These are phyloP conservation scores for Listrodromus nycthemerus DNA, from an alignment of 2,888 invertebrate genomes.

Conservation along the genomic window DNA sequence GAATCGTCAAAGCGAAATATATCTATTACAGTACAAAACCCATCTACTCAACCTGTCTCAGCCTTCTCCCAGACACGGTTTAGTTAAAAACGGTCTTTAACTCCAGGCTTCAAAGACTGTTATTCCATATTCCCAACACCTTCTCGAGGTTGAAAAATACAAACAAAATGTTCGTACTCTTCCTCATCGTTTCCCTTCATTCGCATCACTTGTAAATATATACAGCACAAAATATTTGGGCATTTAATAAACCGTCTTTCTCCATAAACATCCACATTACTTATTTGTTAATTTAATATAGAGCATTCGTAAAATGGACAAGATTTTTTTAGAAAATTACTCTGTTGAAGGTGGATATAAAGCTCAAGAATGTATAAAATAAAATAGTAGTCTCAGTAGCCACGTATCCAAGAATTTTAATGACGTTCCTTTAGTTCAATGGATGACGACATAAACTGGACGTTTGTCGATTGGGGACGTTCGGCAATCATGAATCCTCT, in stretches of 20 bases:
- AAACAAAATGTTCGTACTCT: too few relatives aligned
- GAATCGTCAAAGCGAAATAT: slow-evolving; percentile 8
- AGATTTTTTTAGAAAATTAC: too few relatives aligned
- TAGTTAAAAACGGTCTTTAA: background rate
- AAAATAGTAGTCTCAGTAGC: background rate
- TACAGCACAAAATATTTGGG: too few relatives aligned
- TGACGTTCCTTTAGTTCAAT: background rate
- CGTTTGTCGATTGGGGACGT: background rate
- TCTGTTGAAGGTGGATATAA: background rate
- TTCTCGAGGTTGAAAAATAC: background rate
- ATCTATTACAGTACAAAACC: background rate
- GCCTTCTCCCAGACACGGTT: background rate
- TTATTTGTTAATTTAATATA: too few relatives aligned
- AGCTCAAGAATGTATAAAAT: background rate
- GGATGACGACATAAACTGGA: background rate
- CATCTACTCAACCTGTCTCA: background rate
- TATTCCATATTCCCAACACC: background rate
- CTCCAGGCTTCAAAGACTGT: background rate
- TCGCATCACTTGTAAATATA: too few relatives aligned
- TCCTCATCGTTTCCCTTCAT: too few relatives aligned
- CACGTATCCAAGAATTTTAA: slow-evolving; percentile 3
- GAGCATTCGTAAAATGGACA: too few relatives aligned
- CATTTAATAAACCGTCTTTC: too few relatives aligned
- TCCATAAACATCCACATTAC: too few relatives aligned
- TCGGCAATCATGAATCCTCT: background rate